Percentiles rank a stretch among this genome's conserved stretches.
Conservation (phyloP, 23 tunicate species). For the Halocynthia roretzi region DNA sequence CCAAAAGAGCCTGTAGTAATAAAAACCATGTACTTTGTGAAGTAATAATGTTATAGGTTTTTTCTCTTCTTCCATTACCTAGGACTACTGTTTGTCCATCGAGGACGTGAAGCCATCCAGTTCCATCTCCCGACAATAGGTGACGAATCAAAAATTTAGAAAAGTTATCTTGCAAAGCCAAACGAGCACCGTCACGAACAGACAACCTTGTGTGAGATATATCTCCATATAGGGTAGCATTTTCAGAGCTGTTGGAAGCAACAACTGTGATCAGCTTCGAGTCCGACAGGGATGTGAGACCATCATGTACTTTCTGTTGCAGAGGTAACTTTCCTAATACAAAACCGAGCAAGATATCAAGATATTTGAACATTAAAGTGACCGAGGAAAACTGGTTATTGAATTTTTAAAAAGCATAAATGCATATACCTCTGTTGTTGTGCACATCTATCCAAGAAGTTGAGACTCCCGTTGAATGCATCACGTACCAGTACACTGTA, state of each 20-base stretch:
- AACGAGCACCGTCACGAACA: conserved; percentile 9
- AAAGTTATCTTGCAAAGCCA: background rate
- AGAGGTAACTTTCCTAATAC: background rate
- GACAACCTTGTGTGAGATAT: background rate
- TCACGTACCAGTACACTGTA: too few species aligned
- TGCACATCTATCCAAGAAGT: too few species aligned
- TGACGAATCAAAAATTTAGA: background rate
- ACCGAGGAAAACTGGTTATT: too few species aligned
- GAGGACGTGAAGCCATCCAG: conserved; percentile 9
- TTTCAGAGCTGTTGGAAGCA: background rate
- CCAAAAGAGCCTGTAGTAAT: background rate
- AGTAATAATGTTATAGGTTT: too few species aligned
- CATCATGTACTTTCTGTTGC: background rate
- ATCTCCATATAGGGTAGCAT: background rate
- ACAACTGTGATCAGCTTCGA: background rate
- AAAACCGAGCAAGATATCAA: background rate
- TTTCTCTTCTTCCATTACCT: background rate
- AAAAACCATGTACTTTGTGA: background rate
- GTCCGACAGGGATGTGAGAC: conserved; percentile 1
- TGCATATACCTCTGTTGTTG: too few species aligned
- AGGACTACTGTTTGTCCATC: conserved; percentile 14
- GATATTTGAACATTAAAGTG: too few species aligned
- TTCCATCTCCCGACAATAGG: conserved; percentile 20
- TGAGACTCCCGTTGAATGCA: too few species aligned
- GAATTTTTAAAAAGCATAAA: too few species aligned